A percentile compares a stretch with the other conserved stretches of the same genome.
phyloP scores from a whole-genome alignment of 2,113 vertebrate genomes.

The Charadrius vociferus region DNA sequence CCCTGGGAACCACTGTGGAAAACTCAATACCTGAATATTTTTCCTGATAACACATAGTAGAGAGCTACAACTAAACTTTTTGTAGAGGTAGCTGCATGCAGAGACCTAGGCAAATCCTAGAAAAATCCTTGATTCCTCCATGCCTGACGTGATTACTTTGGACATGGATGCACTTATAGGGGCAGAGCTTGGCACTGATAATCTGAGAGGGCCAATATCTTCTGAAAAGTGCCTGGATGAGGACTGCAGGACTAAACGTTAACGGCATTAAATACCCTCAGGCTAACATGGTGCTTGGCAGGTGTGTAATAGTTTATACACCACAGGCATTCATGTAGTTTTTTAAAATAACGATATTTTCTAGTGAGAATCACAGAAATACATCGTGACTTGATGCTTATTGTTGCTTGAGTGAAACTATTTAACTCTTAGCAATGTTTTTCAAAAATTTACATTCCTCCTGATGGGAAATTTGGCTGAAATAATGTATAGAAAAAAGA shows the following conservation, averaged over 20 bases:
- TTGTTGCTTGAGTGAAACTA: not conserved
- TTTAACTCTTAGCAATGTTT: not conserved
- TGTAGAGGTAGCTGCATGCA: not conserved
- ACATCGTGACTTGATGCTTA: not conserved
- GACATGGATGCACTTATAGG: accelerated
- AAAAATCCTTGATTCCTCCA: not conserved
- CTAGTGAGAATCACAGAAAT: not conserved
- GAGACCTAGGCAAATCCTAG: not conserved
- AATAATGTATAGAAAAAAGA: not conserved
- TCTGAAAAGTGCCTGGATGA: not conserved
- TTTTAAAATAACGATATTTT: not conserved
- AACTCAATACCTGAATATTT: not conserved
- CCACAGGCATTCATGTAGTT: not conserved
- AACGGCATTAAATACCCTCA: not conserved
- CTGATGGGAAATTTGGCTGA: not conserved
- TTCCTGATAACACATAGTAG: not conserved
- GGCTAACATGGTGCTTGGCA: not conserved
- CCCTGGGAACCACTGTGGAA: not conserved
- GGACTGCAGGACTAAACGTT: not conserved
- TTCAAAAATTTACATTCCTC: not conserved
- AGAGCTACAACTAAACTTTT: not conserved
- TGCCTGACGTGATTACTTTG: not conserved
- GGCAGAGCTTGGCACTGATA: not conserved
- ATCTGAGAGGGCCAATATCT: not conserved
- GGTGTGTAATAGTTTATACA: not conserved